Evolutionary conservation across 2,797 vertebrate species (phyloP), one percentile per base, ranked within the genome.

Genomic region (Amphiprion clarkii): DNA sequence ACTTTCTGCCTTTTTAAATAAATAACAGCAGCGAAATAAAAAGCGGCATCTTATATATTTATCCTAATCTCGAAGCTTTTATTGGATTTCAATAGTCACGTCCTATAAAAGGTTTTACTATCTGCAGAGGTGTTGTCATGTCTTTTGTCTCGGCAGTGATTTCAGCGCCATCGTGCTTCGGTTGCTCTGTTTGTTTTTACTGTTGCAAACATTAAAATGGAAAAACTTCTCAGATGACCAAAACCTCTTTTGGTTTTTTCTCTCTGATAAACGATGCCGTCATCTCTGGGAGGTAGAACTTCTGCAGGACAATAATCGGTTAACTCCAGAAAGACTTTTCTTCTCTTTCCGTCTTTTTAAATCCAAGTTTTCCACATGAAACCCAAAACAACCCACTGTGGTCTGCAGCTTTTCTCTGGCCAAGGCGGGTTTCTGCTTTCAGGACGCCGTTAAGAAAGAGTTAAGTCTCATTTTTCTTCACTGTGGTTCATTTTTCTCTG

Each of bases 271-370:
- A 74, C 27, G 1, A 25, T 69, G 31, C 36, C 17, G 44, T 84
- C 65, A 58, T 46, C 44, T 70, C 33, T 56, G n/a, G 57, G 39
- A 74, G 42, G 55, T 73, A 44, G 67, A 72, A 31, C 23, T 55
- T 59, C 78, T 81, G 51, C n/a, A 33, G 64, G 57, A 82, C 40
- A 69, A 49, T 69, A 73, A 82, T 76, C 44, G 27, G 68, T 73
- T 74, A 71, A 79, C 57, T 81, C 3, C 6, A 29, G 53, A 74
- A 54, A 78, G 63, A 70, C 42, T 74, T 83, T 66, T 66, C 68
- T 79, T 79, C 8, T 72, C 40, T 89, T 83, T 82, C 68, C 63
- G 67, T 79, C 46, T 61, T 74, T 71, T 70, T 36, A n/a, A 59
- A 65, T 49, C n/a, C 21, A 67, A 52, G 27, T 72, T 71, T 90